Evolutionary conservation across 2,888 invertebrate species (phyloP).

Genomic region (Pterostichus madidus): DNA sequence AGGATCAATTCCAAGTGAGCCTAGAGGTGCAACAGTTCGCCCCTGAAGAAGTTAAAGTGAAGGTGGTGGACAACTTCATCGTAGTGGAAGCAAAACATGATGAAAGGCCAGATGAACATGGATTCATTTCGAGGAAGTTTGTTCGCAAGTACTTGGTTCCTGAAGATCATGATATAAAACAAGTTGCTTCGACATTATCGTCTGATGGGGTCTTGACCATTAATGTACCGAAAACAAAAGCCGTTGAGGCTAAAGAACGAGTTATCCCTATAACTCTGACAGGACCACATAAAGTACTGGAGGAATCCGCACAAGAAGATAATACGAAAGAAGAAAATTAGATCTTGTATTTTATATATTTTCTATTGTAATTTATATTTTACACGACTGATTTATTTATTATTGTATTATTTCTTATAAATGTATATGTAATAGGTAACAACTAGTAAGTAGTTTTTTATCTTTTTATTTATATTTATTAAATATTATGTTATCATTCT

Average conservation of each 20-base stretch:
- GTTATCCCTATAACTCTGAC: constrained; percentile 77
- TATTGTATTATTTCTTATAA: too few relatives aligned
- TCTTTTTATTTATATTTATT: too few relatives aligned
- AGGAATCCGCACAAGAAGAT: constrained; percentile 18
- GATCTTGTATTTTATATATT: not conserved
- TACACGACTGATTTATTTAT: too few relatives aligned
- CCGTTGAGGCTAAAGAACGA: constrained; percentile 74
- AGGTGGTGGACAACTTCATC: constrained; percentile 81
- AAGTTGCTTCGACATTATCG: constrained; percentile 85
- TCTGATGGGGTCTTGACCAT: constrained; percentile 85
- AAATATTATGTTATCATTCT: too few relatives aligned
- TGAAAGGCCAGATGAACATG: constrained; percentile 85
- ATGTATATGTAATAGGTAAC: too few relatives aligned
- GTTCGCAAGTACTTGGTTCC: constrained; percentile 86
- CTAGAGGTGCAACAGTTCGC: constrained; percentile 89
- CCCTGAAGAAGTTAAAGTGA: constrained; percentile 89
- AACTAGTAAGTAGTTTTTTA: too few relatives aligned
- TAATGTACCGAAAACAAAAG: constrained; percentile 80
- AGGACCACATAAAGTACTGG: constrained; percentile 70
- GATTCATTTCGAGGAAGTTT: constrained; percentile 86
- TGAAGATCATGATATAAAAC: constrained; percentile 84
- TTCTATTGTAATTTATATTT: not conserved
- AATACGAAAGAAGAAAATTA: not conserved
- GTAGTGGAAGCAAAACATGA: constrained; percentile 88
- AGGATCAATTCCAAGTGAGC: constrained; percentile 85